These are phyloP conservation scores for Leptothorax acervorum DNA, from an alignment of 2,888 invertebrate species.

Conservation along the genomic window DNA sequence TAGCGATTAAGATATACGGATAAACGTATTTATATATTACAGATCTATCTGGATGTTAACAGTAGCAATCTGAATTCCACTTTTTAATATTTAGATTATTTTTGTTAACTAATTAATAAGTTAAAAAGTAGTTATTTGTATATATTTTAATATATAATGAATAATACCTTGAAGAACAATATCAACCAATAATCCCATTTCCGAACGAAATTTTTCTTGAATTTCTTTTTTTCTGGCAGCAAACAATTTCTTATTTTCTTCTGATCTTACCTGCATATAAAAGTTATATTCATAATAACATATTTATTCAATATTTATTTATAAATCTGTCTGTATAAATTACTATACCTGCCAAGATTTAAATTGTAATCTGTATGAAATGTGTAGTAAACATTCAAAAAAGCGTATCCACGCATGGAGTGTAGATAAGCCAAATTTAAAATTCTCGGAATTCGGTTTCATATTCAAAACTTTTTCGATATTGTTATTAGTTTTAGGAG, in stretches of 20 bases:
- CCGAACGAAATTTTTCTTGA: not conserved
- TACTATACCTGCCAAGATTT: conserved; percentile 10
- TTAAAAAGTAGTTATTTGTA: not conserved
- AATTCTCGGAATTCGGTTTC: not conserved
- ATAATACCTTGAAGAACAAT: not conserved
- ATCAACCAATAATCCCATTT: not conserved
- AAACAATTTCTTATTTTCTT: not conserved
- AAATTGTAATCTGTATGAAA: conserved; percentile 4
- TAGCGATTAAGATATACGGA: conserved; percentile 2
- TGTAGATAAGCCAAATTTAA: conserved; percentile 5
- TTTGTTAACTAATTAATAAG: not conserved
- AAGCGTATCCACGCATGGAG: conserved; percentile 1
- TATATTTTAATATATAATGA: not conserved
- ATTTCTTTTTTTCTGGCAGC: not conserved
- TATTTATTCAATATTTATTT: conserved; percentile 3
- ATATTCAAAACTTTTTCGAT: not conserved
- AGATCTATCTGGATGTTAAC: not conserved
- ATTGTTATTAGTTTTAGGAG: not conserved
- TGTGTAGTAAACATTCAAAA: conserved; percentile 1
- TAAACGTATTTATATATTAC: not conserved
- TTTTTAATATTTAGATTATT: not conserved
- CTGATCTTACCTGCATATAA: conserved; percentile 6
- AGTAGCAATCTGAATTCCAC: not conserved
- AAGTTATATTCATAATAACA: not conserved
- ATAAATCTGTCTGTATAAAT: conserved; percentile 14